These are phyloP conservation scores for Melopsittacus undulatus DNA, from an alignment of 2,797 vertebrate species.

Conservation along the genomic window DNA sequence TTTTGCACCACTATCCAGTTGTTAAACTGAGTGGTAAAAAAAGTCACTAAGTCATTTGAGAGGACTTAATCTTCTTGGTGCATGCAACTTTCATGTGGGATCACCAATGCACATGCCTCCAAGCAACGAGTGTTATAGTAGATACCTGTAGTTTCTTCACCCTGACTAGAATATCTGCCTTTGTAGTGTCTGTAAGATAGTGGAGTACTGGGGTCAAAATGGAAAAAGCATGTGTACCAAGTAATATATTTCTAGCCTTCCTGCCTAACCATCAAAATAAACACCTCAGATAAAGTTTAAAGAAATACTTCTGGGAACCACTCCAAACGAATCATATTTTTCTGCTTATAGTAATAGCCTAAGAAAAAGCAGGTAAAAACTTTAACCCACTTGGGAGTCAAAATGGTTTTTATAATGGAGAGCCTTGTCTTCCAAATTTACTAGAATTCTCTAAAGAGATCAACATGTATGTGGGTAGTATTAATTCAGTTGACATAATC, in stretches of 20 bases:
- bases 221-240: not conserved
- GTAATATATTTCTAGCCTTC: not conserved
- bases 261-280: not conserved
- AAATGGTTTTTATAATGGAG: not conserved
- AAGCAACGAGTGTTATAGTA: not conserved
- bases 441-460: not conserved
- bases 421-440: not conserved
- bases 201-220: not conserved
- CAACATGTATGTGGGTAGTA: not conserved
- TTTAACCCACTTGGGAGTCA: not conserved
- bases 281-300: not conserved
- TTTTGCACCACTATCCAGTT: not conserved
- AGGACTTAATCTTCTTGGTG: not conserved
- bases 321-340: not conserved
- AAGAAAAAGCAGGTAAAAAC: not conserved
- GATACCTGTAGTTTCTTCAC: not conserved
- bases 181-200: not conserved
- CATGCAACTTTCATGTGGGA: not conserved
- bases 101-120: not conserved
- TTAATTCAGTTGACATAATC: not conserved
- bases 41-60: not conserved
- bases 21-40: not conserved
- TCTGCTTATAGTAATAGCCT: not conserved
- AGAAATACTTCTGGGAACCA: not conserved
- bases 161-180: not conserved